phyloP scores from a whole-genome alignment of 2,113 vertebrate species.

The Mobula hypostoma region DNA sequence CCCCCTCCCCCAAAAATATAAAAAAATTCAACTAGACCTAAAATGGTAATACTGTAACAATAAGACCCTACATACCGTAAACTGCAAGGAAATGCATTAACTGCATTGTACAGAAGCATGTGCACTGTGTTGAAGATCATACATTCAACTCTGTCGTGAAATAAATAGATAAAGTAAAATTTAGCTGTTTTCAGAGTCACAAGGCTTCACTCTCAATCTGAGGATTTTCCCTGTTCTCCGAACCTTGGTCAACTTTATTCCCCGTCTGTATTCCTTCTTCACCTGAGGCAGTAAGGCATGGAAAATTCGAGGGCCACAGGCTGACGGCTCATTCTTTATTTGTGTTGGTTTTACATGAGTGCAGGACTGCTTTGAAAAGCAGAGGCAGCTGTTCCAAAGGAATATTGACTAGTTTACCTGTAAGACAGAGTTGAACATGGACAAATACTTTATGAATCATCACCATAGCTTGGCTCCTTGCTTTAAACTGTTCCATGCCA shows the following conservation, averaged over 20 bases:
- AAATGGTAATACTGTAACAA: conserved; percentile 82
- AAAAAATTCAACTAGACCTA: conserved; percentile 68
- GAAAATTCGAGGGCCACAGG: conserved; percentile 52
- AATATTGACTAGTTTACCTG: conserved; percentile 95
- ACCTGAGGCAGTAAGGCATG: conserved; percentile 55
- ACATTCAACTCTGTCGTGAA: conserved; percentile 99
- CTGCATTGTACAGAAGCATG: conserved; percentile 89
- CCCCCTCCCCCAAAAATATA: conserved; percentile 66
- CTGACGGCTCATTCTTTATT: conserved; percentile 64
- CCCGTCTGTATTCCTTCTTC: conserved; percentile 56
- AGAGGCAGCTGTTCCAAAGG: conserved; percentile 95
- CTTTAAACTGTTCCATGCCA: background rate
- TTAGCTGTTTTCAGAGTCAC: conserved; percentile 78
- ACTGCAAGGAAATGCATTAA: conserved; percentile 82
- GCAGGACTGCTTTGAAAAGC: conserved; percentile 96
- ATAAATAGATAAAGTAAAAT: conserved; percentile 95
- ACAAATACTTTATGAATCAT: background rate
- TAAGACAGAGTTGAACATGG: background rate
- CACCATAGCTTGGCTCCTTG: background rate
- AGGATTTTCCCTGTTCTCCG: conserved; percentile 45
- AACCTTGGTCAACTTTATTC: conserved; percentile 43
- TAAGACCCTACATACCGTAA: conserved; percentile 92
- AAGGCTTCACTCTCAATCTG: conserved; percentile 49
- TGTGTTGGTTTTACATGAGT: conserved; percentile 90
- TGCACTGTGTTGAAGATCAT: conserved; percentile 97